Percentiles rank a stretch among this genome's conserved stretches.
Conservation (phyloP, 2,888 invertebrate genomes). For the Argynnis bischoffii region DNA sequence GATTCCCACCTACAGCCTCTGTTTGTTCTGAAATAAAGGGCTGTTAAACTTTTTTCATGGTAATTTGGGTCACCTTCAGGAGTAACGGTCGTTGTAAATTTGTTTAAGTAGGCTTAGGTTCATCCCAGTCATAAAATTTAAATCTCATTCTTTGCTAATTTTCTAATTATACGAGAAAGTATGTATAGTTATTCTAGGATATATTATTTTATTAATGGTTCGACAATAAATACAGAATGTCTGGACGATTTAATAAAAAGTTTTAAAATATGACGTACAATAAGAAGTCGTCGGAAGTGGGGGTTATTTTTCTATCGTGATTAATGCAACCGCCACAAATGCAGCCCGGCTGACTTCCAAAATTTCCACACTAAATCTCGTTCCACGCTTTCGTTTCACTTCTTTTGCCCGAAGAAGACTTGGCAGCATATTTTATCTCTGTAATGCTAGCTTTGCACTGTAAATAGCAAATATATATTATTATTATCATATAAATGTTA, state of each 20-base stretch:
- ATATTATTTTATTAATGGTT: slow-evolving; percentile 2
- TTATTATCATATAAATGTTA: slow-evolving; percentile 33
- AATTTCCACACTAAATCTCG: slow-evolving; percentile 77
- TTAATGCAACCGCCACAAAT: slow-evolving; percentile 74
- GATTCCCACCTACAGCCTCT: slow-evolving; percentile 78
- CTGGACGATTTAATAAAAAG: slow-evolving; percentile 23
- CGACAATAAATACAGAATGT: slow-evolving; percentile 21
- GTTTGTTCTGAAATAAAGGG: slow-evolving; percentile 81
- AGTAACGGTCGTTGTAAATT: slow-evolving; percentile 77
- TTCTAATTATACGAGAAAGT: slow-evolving; percentile 23
- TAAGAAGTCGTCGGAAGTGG: slow-evolving; percentile 53
- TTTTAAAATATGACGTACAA: slow-evolving; percentile 49
- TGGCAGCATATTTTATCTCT: slow-evolving; percentile 79
- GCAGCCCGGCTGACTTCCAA: slow-evolving; percentile 79
- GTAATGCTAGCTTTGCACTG: slow-evolving; percentile 73
- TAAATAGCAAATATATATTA: slow-evolving; percentile 62
- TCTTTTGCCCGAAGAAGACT: slow-evolving; percentile 76
- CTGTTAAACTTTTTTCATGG: slow-evolving; percentile 81
- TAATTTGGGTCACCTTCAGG: slow-evolving; percentile 81
- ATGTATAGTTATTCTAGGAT: background rate
- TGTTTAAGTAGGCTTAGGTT: slow-evolving; percentile 76
- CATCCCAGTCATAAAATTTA: slow-evolving; percentile 65
- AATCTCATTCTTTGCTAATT: slow-evolving; percentile 51
- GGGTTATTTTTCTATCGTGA: slow-evolving; percentile 72
- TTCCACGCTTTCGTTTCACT: slow-evolving; percentile 65